Conservation (phyloP, 2,113 vertebrate species). For the Equus quagga region DNA sequence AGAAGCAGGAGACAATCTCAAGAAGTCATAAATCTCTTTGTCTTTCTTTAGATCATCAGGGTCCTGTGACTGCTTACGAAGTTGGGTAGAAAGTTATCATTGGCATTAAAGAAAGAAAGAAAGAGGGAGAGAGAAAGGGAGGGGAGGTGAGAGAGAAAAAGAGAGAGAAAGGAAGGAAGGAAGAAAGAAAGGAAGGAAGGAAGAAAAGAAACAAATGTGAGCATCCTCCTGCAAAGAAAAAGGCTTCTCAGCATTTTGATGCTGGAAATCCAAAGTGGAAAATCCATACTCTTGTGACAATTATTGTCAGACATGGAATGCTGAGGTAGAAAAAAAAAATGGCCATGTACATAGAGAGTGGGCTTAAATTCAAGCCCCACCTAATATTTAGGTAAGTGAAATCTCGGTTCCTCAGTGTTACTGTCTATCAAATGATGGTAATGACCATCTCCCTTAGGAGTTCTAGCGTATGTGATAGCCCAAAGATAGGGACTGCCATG, state of each 20-base stretch:
- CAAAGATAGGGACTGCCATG: background rate
- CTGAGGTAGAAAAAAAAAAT: background rate
- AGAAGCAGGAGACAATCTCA: conserved; percentile 50
- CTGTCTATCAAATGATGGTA: background rate
- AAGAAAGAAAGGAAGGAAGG: background rate
- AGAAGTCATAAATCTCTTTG: conserved; percentile 47
- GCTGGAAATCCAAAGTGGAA: background rate
- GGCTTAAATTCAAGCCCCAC: background rate
- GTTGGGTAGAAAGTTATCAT: background rate
- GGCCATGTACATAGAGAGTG: background rate
- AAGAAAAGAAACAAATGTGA: background rate
- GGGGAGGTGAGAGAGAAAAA: too few species aligned
- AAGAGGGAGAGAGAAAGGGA: too few species aligned
- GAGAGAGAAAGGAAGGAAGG: too few species aligned
- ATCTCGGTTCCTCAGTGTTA: background rate
- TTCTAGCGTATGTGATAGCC: too few species aligned
- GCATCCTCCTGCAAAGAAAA: background rate
- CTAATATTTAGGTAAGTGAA: background rate
- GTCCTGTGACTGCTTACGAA: background rate
- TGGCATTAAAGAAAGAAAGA: background rate
- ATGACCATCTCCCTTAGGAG: background rate
- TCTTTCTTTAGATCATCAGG: conserved; percentile 49
- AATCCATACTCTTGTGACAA: background rate
- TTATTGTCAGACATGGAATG: background rate
- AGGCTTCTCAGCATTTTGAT: background rate